Conservation (phyloP, 2,797 vertebrate species). For the Poeciliopsis paucimaculata region DNA sequence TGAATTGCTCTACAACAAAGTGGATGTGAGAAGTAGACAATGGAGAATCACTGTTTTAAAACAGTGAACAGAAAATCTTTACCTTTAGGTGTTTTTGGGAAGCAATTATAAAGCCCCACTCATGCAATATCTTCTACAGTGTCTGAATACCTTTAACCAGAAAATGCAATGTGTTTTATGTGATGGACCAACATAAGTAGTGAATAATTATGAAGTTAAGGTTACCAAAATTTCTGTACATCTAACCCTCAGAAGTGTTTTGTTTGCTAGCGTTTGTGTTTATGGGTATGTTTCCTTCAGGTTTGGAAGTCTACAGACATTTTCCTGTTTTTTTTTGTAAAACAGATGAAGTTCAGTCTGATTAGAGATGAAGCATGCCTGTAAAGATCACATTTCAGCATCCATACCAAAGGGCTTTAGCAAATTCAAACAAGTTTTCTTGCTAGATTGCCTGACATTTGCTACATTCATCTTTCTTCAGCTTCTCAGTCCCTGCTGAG, state of each 20-base stretch:
- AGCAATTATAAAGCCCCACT: background rate
- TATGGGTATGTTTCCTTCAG: background rate
- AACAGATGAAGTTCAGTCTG: background rate
- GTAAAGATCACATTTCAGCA: background rate
- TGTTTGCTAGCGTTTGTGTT: background rate
- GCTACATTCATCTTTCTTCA: background rate
- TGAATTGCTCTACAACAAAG: conserved; percentile 44
- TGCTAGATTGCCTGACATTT: background rate
- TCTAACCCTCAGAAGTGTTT: background rate
- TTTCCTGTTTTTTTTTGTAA: background rate
- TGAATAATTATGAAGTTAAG: background rate
- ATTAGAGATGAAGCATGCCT: background rate
- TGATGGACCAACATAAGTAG: background rate
- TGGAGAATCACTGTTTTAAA: conserved; percentile 24
- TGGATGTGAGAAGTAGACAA: conserved; percentile 35
- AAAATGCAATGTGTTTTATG: background rate
- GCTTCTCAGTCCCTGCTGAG: background rate
- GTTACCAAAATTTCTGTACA: background rate
- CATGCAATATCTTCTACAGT: background rate
- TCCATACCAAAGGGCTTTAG: background rate
- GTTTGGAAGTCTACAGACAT: background rate
- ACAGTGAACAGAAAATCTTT: conserved; percentile 27
- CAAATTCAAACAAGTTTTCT: background rate
- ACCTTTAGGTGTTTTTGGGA: background rate
- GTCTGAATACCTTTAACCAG: background rate